Conservation (phyloP, 2,888 invertebrate species). For the Protodeltote pygarga region DNA sequence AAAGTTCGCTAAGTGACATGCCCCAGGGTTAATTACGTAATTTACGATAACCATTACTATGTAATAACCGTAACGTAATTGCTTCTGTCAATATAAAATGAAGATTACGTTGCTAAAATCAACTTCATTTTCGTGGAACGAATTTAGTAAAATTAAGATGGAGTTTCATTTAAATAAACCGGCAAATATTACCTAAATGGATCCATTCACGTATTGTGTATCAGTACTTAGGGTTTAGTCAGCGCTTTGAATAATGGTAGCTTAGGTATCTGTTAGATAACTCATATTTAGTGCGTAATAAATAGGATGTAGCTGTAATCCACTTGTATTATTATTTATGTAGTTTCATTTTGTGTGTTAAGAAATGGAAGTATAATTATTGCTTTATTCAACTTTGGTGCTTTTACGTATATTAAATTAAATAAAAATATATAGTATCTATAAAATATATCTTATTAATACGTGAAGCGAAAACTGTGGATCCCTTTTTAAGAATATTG, state of each 20-base stretch:
- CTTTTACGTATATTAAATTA: too few relatives aligned
- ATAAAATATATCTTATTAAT: too few relatives aligned
- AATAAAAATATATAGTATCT: too few relatives aligned
- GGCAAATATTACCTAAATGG: not conserved
- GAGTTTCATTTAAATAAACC: not conserved
- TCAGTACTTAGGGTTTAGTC: not conserved
- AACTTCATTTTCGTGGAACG: not conserved
- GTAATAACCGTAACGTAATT: constrained; percentile 7
- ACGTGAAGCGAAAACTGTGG: too few relatives aligned
- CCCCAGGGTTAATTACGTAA: constrained; percentile 11
- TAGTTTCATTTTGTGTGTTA: too few relatives aligned
- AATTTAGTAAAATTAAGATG: constrained; percentile 1
- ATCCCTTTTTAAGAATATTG: too few relatives aligned
- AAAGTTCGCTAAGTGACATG: constrained; percentile 9
- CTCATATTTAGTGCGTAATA: too few relatives aligned
- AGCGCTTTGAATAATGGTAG: not conserved
- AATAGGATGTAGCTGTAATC: too few relatives aligned
- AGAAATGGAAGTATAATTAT: too few relatives aligned
- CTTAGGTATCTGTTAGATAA: too few relatives aligned
- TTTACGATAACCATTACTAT: constrained; percentile 9
- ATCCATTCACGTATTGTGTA: not conserved
- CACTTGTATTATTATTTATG: too few relatives aligned
- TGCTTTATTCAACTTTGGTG: too few relatives aligned
- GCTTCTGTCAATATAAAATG: constrained; percentile 3
- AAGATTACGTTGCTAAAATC: constrained; percentile 3